Evolutionary conservation across 2,113 vertebrate genomes (phyloP).

Genomic region (Odontophorus gujanensis): DNA sequence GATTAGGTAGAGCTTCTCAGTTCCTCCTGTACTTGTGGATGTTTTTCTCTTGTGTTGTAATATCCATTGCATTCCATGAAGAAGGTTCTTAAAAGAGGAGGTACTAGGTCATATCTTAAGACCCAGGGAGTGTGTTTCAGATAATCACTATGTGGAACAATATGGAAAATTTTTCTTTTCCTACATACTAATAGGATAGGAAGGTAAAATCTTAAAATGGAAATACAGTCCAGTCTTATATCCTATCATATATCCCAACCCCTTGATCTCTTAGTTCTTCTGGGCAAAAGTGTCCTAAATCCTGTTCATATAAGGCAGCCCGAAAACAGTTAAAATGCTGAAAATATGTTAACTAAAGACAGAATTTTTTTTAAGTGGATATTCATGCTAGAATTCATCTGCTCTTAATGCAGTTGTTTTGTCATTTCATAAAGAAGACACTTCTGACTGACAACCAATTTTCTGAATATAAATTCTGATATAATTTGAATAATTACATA

Average conservation of each 20-base stretch:
- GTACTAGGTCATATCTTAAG: fast-evolving
- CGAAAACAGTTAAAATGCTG: not conserved
- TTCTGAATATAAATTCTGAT: constrained; percentile 67
- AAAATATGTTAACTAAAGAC: not conserved
- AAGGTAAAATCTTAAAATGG: not conserved
- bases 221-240: not conserved
- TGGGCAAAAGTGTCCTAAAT: not conserved
- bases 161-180: not conserved
- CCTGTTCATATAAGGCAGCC: not conserved
- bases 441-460: constrained; percentile 71
- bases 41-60: not conserved
- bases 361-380: constrained; percentile 22
- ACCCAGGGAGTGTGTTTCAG: not conserved
- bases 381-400: constrained; percentile 60
- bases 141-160: not conserved
- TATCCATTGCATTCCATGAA: not conserved
- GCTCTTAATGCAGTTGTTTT: constrained; percentile 40
- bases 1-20: not conserved
- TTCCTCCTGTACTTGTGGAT: not conserved
- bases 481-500: constrained; percentile 75
- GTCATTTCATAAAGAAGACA: constrained; percentile 57
- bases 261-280: not conserved
- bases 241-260: not conserved
- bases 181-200: not conserved
- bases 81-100: not conserved